phyloP scores from a whole-genome alignment of 35 echinoderm and acorn worm species.

The Patiria miniata region DNA sequence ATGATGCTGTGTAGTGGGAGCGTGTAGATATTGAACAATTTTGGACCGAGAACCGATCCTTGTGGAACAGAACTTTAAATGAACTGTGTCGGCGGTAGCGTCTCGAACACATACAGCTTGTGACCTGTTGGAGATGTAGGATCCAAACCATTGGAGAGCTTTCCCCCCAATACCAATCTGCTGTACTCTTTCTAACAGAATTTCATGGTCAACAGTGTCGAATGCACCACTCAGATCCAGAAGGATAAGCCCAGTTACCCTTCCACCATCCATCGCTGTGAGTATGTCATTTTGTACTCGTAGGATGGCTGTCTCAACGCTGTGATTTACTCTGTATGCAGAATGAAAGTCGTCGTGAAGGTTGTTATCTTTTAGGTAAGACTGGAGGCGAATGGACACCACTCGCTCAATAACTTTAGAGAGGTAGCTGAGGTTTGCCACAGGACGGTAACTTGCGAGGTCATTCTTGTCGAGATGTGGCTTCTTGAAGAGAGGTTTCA shows the following conservation, averaged over 20 bases:
- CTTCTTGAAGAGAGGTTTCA: constrained; percentile 66
- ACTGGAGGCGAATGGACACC: constrained; percentile 37
- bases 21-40: constrained; percentile 60
- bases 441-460: constrained; percentile 72
- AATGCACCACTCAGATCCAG: constrained; percentile 68
- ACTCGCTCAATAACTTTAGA: constrained; percentile 62
- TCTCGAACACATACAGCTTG: constrained; percentile 51
- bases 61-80: constrained; percentile 60
- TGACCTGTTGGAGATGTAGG: constrained; percentile 57
- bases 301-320: constrained; percentile 66
- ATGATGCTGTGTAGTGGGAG: constrained; percentile 49
- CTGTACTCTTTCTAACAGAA: constrained; percentile 57
- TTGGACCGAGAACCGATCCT: constrained; percentile 52
- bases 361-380: constrained; percentile 37
- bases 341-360: constrained; percentile 71
- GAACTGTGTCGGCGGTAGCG: constrained; percentile 35
- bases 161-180: constrained; percentile 44
- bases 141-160: constrained; percentile 64
- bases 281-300: constrained; percentile 80
- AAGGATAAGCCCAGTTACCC: constrained; percentile 57
- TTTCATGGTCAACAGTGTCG: constrained; percentile 73
- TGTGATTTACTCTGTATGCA: constrained; percentile 69
- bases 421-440: constrained; percentile 74
- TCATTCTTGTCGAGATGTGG: constrained; percentile 55
- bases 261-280: constrained; percentile 58